Evolutionary conservation across 2,113 vertebrate genomes (phyloP), one percentile per base, ranked within the genome.

Genomic region (Tapirus terrestris): DNA sequence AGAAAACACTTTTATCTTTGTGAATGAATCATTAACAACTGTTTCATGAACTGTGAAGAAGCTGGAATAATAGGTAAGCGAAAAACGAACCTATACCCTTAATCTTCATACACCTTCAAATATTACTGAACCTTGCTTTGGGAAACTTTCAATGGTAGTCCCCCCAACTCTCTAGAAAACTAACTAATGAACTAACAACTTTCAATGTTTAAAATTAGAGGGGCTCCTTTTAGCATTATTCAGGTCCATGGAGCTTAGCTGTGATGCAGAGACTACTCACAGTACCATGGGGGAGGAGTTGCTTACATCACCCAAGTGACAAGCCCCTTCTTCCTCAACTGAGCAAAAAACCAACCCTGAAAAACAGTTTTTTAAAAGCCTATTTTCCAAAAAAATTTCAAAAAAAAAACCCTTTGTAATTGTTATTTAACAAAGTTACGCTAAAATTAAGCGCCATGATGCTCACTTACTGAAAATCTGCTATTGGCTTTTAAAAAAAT

Each of bases 11-110:
- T 60, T 36, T 91, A 91, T 7, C 36, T 87, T 77, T 91, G 56
- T 87, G 53, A 95, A 72, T 65, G 20, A 94, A 88, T 96, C 65
- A 76, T 29, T 18, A 94, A 58, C 33, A 94, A 93, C 0, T 91
- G 31, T 53, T 81, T 48, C 45, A 79, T 17, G 17, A 56, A 83
- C 0, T 96, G 16, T 79, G 82, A 91, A 82, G 36, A 86, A 80
- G 11, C 18, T 68, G 20, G 53, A 92, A 27, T n/a, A 76, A 70
- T 2, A 83, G 25, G 27, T 29, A 81, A 89, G 27, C 21, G 27
- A 70, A 89, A 96, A 75, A 61, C 79, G 29, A 87, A 48, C 8
- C 45, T 45, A 56, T 27, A 73, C 10, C 58, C 20, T 94, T 33
- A 21, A 58, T 81, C 36, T 39, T 80, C 16, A 48, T 29, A 90